Percentiles rank a stretch among this genome's conserved stretches.
phyloP scores from a whole-genome alignment of 2,113 vertebrate genomes.

The Aix galericulata region DNA sequence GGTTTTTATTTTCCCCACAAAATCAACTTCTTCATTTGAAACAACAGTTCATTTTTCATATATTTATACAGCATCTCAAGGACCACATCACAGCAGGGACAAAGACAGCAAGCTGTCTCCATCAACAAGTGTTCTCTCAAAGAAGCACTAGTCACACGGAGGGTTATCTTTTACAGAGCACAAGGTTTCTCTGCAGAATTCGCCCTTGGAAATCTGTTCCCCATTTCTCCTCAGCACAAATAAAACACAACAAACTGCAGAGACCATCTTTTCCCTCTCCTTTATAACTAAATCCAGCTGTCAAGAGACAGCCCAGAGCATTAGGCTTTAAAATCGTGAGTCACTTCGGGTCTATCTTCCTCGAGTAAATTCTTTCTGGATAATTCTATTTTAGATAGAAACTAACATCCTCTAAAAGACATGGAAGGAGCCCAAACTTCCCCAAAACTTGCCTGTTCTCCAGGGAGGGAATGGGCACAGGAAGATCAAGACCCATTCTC shows the following conservation, averaged over 20 bases:
- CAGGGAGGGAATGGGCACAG: fast-evolving
- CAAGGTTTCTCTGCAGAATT: neutral
- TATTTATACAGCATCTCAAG: neutral
- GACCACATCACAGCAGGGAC: neutral
- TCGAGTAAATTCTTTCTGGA: neutral
- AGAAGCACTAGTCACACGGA: neutral
- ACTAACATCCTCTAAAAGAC: neutral
- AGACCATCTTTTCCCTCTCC: neutral
- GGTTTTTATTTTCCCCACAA: neutral
- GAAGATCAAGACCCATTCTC: neutral
- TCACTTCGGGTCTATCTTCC: neutral
- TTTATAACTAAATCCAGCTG: neutral
- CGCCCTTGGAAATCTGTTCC: neutral
- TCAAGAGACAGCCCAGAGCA: neutral
- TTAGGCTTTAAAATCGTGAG: neutral
- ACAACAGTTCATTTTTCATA: neutral
- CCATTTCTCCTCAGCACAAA: neutral
- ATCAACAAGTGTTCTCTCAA: neutral
- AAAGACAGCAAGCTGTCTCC: neutral
- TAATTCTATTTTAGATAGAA: neutral
- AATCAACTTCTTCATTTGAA: neutral
- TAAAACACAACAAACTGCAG: neutral
- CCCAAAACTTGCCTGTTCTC: neutral
- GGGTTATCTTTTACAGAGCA: neutral
- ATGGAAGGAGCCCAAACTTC: neutral